phyloP scores from a whole-genome alignment of 2,888 invertebrate species.

The Megastigmus dorsalis region DNA sequence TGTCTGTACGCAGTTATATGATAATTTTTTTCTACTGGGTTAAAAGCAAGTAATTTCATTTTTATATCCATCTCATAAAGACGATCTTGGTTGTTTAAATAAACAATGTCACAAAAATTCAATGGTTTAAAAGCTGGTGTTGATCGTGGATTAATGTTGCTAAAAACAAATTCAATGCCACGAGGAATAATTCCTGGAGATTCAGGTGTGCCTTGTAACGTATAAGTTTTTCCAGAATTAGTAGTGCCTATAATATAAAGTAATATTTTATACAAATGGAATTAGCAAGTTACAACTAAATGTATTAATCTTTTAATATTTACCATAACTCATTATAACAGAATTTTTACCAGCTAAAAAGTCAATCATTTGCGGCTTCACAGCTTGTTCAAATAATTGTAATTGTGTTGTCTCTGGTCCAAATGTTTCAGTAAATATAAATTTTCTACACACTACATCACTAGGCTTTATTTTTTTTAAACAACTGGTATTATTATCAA shows the following conservation, averaged over 20 bases:
- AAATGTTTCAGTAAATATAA: constrained; percentile 70
- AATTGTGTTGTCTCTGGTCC: constrained; percentile 70
- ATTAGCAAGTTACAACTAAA: constrained; percentile 1
- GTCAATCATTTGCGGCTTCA: constrained; percentile 67
- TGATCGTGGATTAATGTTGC: constrained; percentile 62
- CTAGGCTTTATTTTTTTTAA: constrained; percentile 61
- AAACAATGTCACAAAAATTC: constrained; percentile 64
- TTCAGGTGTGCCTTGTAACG: constrained; percentile 82
- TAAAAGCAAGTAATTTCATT: constrained; percentile 66
- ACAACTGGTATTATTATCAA: constrained; percentile 63
- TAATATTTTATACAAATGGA: constrained; percentile 5
- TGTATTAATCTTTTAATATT: constrained; percentile 6
- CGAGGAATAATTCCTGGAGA: constrained; percentile 83
- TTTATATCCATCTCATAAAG: constrained; percentile 65
- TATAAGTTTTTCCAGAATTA: constrained; percentile 92
- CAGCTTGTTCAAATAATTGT: constrained; percentile 72
- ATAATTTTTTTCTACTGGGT: constrained; percentile 64
- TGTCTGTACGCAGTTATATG: constrained; percentile 66
- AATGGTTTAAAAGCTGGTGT: constrained; percentile 66
- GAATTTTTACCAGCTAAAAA: constrained; percentile 80
- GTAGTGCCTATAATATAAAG: constrained; percentile 80
- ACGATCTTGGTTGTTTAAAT: constrained; percentile 61
- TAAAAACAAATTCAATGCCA: constrained; percentile 79
- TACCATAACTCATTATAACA: constrained; percentile 88
- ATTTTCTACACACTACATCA: constrained; percentile 65